phyloP scores from a whole-genome alignment of 2,888 invertebrate species.

The Mongoloraphidia duomilia region DNA sequence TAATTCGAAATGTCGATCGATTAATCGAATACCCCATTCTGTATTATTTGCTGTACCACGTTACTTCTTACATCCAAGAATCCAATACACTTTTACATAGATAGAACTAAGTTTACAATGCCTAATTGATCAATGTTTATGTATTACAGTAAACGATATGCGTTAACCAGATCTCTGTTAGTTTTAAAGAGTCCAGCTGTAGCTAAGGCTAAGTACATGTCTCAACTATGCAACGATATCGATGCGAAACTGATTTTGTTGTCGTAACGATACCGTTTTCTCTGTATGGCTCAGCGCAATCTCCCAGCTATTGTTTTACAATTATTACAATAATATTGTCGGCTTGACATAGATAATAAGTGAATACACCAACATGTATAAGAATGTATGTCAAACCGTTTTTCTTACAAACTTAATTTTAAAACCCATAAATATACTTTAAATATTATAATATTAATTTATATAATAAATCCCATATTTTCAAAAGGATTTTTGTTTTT shows the following conservation, averaged over 20 bases:
- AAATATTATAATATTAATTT: background rate
- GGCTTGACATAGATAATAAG: conserved; percentile 4
- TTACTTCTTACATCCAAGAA: conserved; percentile 28
- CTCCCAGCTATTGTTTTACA: background rate
- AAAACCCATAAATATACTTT: conserved; percentile 5
- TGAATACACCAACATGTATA: background rate
- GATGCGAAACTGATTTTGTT: conserved; percentile 2
- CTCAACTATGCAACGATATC: conserved; percentile 4
- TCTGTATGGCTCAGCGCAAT: background rate
- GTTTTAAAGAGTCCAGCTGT: conserved; percentile 25
- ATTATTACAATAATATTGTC: conserved; percentile 1
- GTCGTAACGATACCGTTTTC: background rate
- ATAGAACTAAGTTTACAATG: conserved; percentile 25
- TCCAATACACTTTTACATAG: conserved; percentile 30
- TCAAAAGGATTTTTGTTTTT: conserved; percentile 5
- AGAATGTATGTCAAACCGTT: conserved; percentile 2
- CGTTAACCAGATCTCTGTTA: conserved; percentile 25
- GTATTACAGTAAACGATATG: conserved; percentile 30
- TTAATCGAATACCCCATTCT: conserved; percentile 4
- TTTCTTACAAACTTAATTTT: conserved; percentile 4
- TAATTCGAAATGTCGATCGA: too few species aligned
- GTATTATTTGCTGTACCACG: conserved; percentile 22
- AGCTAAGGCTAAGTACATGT: conserved; percentile 26
- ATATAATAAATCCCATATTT: conserved; percentile 3
- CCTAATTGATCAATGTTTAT: conserved; percentile 23